These are phyloP conservation scores for Spisula solida DNA, from an alignment of 2,888 invertebrate species.

Conservation along the genomic window DNA sequence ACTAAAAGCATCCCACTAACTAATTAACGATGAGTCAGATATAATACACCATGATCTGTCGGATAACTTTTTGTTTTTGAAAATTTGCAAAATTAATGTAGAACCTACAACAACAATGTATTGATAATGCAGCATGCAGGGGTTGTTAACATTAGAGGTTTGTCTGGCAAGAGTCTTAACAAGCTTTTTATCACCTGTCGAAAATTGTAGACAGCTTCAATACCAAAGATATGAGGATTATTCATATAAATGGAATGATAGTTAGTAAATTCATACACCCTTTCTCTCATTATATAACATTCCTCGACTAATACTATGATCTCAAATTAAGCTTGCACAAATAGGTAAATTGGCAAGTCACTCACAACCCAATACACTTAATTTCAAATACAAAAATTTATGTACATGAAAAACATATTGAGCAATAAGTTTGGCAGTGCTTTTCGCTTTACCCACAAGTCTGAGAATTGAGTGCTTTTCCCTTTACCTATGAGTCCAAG, in stretches of 20 bases:
- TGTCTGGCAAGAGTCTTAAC: background rate
- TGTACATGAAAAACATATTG: background rate
- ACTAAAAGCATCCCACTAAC: background rate
- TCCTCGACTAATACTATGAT: background rate
- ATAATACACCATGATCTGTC: background rate
- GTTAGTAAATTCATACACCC: background rate
- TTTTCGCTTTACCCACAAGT: too few relatives aligned
- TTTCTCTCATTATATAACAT: background rate
- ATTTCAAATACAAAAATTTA: background rate
- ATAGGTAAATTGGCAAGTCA: background rate
- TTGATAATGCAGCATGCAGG: conserved; percentile 7
- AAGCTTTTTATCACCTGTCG: conserved; percentile 23
- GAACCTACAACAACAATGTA: background rate
- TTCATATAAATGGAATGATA: conserved; percentile 17
- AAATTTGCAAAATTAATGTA: background rate
- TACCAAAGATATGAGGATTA: background rate
- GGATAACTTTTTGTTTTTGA: background rate
- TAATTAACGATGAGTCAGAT: background rate
- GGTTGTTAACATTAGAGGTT: background rate
- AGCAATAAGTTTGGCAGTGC: background rate
- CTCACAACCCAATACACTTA: conserved; percentile 21
- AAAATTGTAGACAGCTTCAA: background rate
- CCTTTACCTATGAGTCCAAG: background rate
- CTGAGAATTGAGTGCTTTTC: background rate
- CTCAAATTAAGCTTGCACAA: background rate